Evolutionary conservation across 2,797 vertebrate species (phyloP).

Genomic region (Megaceryle alcyon): DNA sequence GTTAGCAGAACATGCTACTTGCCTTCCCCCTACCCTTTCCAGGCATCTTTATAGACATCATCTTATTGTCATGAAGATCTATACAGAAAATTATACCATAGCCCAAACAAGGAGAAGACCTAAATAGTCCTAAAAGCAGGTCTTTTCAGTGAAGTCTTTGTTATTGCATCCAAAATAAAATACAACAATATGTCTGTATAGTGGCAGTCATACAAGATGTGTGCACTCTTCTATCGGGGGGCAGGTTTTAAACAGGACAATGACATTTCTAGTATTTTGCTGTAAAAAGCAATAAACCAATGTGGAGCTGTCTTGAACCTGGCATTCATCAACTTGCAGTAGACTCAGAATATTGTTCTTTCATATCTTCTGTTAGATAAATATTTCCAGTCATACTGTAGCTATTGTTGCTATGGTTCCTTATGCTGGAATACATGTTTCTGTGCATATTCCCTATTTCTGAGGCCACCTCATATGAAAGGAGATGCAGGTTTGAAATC

Average conservation of each 20-base stretch:
- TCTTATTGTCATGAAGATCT: not conserved
- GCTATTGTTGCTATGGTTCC: slow-evolving; percentile 37
- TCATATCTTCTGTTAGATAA: not conserved
- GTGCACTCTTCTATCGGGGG: not conserved
- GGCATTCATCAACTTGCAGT: not conserved
- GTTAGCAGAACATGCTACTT: not conserved
- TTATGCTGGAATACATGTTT: not conserved
- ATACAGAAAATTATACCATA: not conserved
- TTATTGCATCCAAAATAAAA: not conserved
- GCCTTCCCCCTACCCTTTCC: not conserved
- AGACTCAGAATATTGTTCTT: not conserved
- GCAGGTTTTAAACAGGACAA: not conserved
- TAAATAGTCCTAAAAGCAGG: not conserved
- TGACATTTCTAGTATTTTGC: slow-evolving; percentile 5
- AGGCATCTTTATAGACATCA: not conserved
- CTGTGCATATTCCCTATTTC: not conserved
- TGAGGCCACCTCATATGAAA: not conserved
- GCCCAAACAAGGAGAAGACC: not conserved
- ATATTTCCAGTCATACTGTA: not conserved
- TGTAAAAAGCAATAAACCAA: not conserved
- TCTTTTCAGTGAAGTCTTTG: not conserved
- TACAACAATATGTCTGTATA: not conserved
- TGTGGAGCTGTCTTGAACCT: not conserved
- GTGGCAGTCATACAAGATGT: not conserved
- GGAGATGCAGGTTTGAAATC: not conserved